phyloP scores from a whole-genome alignment of 2,888 invertebrate species.

The Amitus sp. region DNA sequence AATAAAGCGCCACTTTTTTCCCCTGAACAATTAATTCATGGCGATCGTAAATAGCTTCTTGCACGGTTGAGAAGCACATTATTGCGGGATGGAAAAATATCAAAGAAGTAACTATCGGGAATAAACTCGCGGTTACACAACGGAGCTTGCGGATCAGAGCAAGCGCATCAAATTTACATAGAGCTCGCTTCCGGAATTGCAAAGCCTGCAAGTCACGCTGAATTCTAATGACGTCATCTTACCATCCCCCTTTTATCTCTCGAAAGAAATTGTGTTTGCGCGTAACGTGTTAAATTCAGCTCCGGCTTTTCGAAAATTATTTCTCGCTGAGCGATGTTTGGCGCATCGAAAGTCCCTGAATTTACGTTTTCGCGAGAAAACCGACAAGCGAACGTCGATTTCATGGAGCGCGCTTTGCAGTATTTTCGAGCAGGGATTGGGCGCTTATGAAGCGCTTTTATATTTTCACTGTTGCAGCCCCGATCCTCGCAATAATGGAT shows the following conservation, averaged over 20 bases:
- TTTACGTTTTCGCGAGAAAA: not conserved
- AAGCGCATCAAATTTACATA: slow-evolving; percentile 56
- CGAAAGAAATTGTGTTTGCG: slow-evolving; percentile 50
- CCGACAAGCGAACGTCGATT: slow-evolving; percentile 8
- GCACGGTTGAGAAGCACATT: not conserved
- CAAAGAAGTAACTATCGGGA: slow-evolving; percentile 13
- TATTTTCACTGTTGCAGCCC: slow-evolving; percentile 65
- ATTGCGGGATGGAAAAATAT: slow-evolving; percentile 8
- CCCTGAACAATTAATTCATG: not conserved
- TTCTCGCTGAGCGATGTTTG: slow-evolving; percentile 14
- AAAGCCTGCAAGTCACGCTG: slow-evolving; percentile 46
- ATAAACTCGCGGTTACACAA: slow-evolving; percentile 12
- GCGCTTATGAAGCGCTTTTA: slow-evolving; percentile 18
- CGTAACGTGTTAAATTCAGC: too few species aligned
- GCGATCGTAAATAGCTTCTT: not conserved
- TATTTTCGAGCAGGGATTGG: not conserved
- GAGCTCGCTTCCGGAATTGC: slow-evolving; percentile 49
- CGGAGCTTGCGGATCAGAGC: slow-evolving; percentile 23
- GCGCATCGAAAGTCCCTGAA: slow-evolving; percentile 9
- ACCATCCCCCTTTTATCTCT: slow-evolving; percentile 21
- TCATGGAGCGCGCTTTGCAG: not conserved
- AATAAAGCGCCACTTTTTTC: too few species aligned
- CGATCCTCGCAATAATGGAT: slow-evolving; percentile 71
- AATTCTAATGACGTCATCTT: slow-evolving; percentile 49
- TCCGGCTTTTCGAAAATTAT: slow-evolving; percentile 8